Percentiles rank a stretch among this genome's conserved stretches.
Conservation (phyloP, 2,113 vertebrate genomes). For the Lagopus leucura region DNA sequence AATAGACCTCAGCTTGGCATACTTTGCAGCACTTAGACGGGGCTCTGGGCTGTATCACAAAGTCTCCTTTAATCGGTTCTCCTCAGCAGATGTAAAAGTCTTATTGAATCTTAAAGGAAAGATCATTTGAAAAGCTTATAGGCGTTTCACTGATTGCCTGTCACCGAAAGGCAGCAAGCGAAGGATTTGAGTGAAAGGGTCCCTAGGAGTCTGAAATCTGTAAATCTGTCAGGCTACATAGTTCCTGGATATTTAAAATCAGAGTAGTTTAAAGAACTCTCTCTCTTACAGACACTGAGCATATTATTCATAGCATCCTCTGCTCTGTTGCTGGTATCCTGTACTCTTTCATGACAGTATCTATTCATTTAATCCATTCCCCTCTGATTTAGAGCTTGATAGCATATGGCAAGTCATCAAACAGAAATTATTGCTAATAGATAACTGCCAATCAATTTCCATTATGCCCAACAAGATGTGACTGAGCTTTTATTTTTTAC, state of each 20-base stretch:
- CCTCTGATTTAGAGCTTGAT: conserved; percentile 56
- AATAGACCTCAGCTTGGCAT: conserved; percentile 10
- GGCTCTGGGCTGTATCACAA: conserved; percentile 42
- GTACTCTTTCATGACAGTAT: conserved; percentile 42
- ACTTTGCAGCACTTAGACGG: conserved; percentile 29
- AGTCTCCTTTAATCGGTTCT: conserved; percentile 33
- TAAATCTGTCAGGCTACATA: conserved; percentile 46
- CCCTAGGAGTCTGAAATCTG: conserved; percentile 33
- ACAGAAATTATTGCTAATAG: conserved; percentile 70
- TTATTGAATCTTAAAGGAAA: conserved; percentile 55
- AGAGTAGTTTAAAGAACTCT: conserved; percentile 43
- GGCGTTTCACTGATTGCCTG: conserved; percentile 50
- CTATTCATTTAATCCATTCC: conserved; percentile 37
- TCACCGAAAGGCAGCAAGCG: conserved; percentile 42
- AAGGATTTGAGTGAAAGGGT: conserved; percentile 52
- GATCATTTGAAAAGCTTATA: conserved; percentile 39
- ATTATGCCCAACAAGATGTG: conserved; percentile 65
- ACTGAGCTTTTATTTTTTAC: conserved; percentile 25
- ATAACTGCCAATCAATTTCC: conserved; percentile 73
- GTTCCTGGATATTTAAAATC: conserved; percentile 43
- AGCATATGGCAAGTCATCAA: conserved; percentile 69
- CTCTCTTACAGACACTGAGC: conserved; percentile 6
- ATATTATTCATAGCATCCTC: neutral
- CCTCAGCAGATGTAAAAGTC: conserved; percentile 29
- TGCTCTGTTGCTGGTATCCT: conserved; percentile 10